Percentiles rank a stretch among this genome's conserved stretches.
Conservation (phyloP, 2,888 invertebrate genomes). For the Hipparchia semele region DNA sequence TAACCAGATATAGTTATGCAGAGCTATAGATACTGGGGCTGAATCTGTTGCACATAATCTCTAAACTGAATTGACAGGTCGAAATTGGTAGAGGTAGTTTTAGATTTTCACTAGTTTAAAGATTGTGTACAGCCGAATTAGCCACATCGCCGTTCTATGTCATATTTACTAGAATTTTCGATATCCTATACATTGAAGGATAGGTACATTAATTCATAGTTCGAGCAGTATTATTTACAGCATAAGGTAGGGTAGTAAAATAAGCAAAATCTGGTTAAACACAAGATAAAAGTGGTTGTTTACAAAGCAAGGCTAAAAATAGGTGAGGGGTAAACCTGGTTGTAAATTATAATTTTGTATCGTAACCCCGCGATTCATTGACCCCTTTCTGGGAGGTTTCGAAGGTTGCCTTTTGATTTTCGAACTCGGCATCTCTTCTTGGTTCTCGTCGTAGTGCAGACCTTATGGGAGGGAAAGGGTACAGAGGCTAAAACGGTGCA, state of each 20-base stretch:
- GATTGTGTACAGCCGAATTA: too few species aligned
- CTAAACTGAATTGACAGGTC: too few species aligned
- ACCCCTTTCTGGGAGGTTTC: constrained; percentile 90
- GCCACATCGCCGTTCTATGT: too few species aligned
- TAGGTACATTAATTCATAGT: too few species aligned
- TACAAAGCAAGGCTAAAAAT: constrained; percentile 15
- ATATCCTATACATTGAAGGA: too few species aligned
- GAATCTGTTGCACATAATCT: too few species aligned
- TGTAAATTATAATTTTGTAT: constrained; percentile 71
- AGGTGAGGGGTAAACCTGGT: constrained; percentile 58
- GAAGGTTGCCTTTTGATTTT: constrained; percentile 84
- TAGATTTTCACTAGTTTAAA: too few species aligned
- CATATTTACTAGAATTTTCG: too few species aligned
- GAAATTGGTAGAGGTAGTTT: too few species aligned
- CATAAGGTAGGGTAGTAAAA: neutral
- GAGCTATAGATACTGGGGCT: too few species aligned
- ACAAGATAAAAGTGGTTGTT: neutral
- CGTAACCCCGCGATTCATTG: constrained; percentile 83
- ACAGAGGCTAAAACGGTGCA: constrained; percentile 17
- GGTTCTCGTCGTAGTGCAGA: constrained; percentile 92
- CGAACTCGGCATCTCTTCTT: constrained; percentile 65
- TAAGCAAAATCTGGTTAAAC: neutral
- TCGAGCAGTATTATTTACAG: too few species aligned
- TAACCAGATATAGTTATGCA: too few species aligned
- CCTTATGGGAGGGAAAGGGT: constrained; percentile 75